Evolutionary conservation across 2,797 vertebrate genomes (phyloP).

Genomic region (Siniperca obscura): DNA sequence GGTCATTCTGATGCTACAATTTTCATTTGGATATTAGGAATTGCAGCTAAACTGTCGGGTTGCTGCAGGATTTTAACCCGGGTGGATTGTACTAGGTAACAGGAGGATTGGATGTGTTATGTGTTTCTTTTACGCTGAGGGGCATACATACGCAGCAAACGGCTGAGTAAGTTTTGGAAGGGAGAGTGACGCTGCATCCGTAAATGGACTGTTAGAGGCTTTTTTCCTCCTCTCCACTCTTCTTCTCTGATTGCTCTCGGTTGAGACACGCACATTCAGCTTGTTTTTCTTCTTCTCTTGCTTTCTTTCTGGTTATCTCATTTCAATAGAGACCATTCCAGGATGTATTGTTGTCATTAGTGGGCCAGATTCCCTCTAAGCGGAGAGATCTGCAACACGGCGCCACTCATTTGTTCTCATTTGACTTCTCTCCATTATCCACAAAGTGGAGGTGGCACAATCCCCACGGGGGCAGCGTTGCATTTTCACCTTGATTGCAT

Average conservation of each 20-base stretch:
- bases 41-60: slow-evolving; percentile 17
- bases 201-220: slow-evolving; percentile 48
- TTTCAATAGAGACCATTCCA: slow-evolving; percentile 65
- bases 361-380: slow-evolving; percentile 58
- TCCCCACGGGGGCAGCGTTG: slow-evolving; percentile 63
- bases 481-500: slow-evolving; percentile 80
- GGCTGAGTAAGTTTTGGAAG: slow-evolving; percentile 49
- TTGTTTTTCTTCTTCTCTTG: slow-evolving; percentile 44
- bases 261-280: slow-evolving; percentile 52
- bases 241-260: slow-evolving; percentile 46
- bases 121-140: slow-evolving; percentile 32
- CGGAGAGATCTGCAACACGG: slow-evolving; percentile 56
- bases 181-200: slow-evolving; percentile 34
- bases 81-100: slow-evolving; percentile 28
- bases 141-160: slow-evolving; percentile 69
- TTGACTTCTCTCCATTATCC: slow-evolving; percentile 74
- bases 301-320: slow-evolving; percentile 57
- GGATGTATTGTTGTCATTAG: slow-evolving; percentile 71
- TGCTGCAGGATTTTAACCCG: slow-evolving; percentile 26
- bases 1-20: slow-evolving; percentile 38
- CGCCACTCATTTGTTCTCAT: slow-evolving; percentile 72
- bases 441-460: slow-evolving; percentile 69
- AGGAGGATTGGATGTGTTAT: slow-evolving; percentile 4
- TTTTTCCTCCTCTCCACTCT: slow-evolving; percentile 43
- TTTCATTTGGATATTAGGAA: slow-evolving; percentile 48